These are phyloP conservation scores for Ectropis grisescens DNA, from an alignment of 1,140 invertebrate species.

Conservation along the genomic window DNA sequence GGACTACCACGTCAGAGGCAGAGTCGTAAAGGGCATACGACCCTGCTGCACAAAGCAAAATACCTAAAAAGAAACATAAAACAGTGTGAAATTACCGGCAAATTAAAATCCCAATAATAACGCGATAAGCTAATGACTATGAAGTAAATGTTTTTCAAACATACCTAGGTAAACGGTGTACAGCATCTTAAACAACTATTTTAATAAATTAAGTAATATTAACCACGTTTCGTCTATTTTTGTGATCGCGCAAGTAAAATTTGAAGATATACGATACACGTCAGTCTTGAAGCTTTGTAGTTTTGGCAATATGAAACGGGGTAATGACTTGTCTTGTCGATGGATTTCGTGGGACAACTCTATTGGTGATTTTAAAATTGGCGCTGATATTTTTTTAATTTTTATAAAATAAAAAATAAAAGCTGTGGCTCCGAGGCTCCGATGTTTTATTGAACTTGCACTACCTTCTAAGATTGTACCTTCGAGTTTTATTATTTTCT, in stretches of 20 bases:
- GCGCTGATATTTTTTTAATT: no score
- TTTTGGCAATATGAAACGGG: no score
- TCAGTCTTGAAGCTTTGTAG: no score
- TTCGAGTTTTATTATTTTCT: no score
- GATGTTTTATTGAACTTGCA: slow-evolving; percentile 5
- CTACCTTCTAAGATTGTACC: no score
- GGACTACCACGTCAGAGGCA: slow-evolving; percentile 88
- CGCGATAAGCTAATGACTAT: no score
- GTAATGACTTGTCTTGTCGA: slow-evolving; percentile 34
- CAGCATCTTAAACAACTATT: slow-evolving; percentile 41
- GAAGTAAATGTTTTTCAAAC: slow-evolving; percentile 42
- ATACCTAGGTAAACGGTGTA: slow-evolving; percentile 39
- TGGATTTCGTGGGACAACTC: slow-evolving; percentile 54
- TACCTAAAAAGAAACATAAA: slow-evolving; percentile 35
- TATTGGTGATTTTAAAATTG: slow-evolving; percentile 41
- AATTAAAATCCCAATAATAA: slow-evolving; percentile 6
- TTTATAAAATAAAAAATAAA: not conserved
- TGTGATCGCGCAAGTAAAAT: slow-evolving; percentile 9
- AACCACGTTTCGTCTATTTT: no score
- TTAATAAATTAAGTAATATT: no score
- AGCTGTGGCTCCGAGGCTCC: slow-evolving; percentile 11
- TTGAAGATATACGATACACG: no score
- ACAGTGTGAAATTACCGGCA: slow-evolving; percentile 29
- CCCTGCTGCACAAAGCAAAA: slow-evolving; percentile 44
- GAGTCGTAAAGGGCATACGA: slow-evolving; percentile 82